Percentiles rank a stretch among this genome's conserved stretches.
Conservation (phyloP, 2,797 vertebrate species). For the Staurois parvus region DNA sequence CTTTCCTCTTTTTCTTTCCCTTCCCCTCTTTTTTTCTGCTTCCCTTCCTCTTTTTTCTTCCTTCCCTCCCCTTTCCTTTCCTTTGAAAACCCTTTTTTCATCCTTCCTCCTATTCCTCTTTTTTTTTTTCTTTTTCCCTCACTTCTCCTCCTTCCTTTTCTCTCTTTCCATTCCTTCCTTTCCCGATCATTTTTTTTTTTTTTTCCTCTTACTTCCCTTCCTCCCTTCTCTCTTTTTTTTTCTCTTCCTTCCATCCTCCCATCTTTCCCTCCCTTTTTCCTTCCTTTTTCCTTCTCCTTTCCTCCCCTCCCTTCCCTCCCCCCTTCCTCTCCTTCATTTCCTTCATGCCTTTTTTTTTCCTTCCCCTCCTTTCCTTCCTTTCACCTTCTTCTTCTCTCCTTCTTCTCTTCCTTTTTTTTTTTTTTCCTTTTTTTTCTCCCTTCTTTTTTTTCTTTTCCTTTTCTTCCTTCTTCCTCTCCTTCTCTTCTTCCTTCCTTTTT, state of each 20-base stretch:
- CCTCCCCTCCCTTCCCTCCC: neutral
- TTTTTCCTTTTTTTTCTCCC: too few species aligned
- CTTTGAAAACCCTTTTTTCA: neutral
- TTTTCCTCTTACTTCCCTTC: too few species aligned
- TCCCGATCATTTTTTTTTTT: neutral
- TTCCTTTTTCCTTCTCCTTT: neutral
- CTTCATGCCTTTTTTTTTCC: too few species aligned
- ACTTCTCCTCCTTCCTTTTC: neutral
- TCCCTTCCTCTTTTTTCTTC: neutral
- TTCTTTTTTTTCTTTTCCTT: neutral
- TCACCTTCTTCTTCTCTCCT: neutral
- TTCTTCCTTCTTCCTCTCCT: neutral
- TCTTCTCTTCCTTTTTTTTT: neutral
- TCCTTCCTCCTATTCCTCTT: neutral
- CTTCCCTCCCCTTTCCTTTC: neutral
- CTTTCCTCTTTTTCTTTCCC: neutral
- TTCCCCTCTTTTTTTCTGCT: neutral
- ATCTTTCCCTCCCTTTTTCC: neutral
- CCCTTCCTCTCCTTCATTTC: too few species aligned
- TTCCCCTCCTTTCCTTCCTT: too few species aligned
- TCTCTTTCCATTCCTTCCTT: too few species aligned
- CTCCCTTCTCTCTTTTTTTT: neutral
- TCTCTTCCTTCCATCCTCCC: neutral
- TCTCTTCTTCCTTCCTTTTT: neutral
- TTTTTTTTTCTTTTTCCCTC: neutral